Evolutionary conservation across 2,797 vertebrate genomes (phyloP).

Genomic region (Hozukius guyotensis): DNA sequence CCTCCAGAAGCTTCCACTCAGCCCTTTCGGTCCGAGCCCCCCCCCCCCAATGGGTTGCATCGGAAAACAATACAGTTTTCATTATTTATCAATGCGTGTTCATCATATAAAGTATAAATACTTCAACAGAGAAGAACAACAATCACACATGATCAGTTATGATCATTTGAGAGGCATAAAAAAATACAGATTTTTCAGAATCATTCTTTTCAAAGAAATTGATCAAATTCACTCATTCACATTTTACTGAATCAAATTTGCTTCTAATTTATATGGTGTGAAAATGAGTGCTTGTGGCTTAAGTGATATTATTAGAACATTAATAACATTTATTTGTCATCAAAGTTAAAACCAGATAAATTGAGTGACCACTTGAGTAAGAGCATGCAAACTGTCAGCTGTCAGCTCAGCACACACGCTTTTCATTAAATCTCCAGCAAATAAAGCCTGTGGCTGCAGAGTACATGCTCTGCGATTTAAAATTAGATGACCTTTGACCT

Average conservation of each 20-base stretch:
- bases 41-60: too few relatives aligned
- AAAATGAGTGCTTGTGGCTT: neutral
- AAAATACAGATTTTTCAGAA: neutral
- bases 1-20: too few relatives aligned
- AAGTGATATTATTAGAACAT: neutral
- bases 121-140: too few relatives aligned
- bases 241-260: neutral
- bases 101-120: too few relatives aligned
- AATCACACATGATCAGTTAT: too few relatives aligned
- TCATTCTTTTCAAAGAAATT: neutral
- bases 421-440: neutral
- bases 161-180: neutral
- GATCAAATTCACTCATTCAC: neutral
- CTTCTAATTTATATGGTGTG: neutral
- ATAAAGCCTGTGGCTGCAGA: slow-evolving; percentile 12
- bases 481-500: slow-evolving; percentile 3
- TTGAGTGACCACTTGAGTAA: too few relatives aligned
- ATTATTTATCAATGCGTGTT: too few relatives aligned
- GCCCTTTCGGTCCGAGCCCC: too few relatives aligned
- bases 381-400: neutral
- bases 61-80: too few relatives aligned
- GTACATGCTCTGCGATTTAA: neutral
- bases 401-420: neutral
- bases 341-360: too few relatives aligned
- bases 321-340: neutral